phyloP scores from a whole-genome alignment of 2,113 vertebrate species.

The Poeciliopsis prolifica region DNA sequence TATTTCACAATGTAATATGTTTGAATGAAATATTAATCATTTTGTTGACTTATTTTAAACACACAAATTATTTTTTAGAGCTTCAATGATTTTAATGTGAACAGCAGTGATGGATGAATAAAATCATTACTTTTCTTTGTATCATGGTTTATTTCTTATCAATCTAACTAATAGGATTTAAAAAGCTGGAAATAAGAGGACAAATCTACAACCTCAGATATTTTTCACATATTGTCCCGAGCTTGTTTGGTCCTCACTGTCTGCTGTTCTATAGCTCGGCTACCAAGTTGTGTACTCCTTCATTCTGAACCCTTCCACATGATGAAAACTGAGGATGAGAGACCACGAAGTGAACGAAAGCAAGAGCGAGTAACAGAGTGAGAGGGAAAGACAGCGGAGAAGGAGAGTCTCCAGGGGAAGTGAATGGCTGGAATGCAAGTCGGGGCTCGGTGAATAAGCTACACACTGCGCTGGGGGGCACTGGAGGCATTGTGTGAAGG shows the following conservation, averaged over 20 bases:
- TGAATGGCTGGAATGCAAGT: constrained; percentile 76
- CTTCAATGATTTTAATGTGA: background rate
- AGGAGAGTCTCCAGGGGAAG: constrained; percentile 73
- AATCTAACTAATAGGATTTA: background rate
- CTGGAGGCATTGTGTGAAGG: constrained; percentile 73
- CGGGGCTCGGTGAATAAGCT: constrained; percentile 74
- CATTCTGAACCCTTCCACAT: constrained; percentile 36
- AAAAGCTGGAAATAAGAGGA: constrained; percentile 9
- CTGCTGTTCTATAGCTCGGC: constrained; percentile 13
- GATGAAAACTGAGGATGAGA: constrained; percentile 49
- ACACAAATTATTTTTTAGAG: too few relatives aligned
- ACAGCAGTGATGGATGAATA: background rate
- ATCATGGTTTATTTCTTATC: background rate
- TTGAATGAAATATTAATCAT: too few relatives aligned
- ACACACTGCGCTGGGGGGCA: constrained; percentile 66
- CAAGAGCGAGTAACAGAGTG: constrained; percentile 51
- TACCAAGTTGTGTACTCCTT: constrained; percentile 31
- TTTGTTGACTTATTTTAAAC: too few relatives aligned
- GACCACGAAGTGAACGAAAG: constrained; percentile 32
- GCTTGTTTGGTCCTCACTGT: constrained; percentile 16
- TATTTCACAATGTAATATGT: too few relatives aligned
- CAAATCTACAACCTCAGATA: constrained; percentile 9
- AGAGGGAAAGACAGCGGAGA: constrained; percentile 45
- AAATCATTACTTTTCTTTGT: background rate
- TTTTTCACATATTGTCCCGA: constrained; percentile 9